Percentiles rank a stretch among this genome's conserved stretches.
These are phyloP conservation scores for Acleris literana DNA, from an alignment of 2,888 invertebrate genomes.

Conservation along the genomic window DNA sequence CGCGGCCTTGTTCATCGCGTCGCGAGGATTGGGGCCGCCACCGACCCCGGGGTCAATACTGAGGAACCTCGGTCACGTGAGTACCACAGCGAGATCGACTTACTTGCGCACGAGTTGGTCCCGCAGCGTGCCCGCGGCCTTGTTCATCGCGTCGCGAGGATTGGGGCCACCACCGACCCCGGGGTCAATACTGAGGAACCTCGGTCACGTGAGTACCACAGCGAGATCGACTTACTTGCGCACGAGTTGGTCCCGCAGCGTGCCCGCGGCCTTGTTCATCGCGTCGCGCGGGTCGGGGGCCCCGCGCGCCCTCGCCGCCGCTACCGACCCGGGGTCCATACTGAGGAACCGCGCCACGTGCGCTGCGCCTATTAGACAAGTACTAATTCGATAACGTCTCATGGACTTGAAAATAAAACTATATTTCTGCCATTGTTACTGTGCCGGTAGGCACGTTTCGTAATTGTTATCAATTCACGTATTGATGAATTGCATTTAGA, in stretches of 20 bases:
- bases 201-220: slow-evolving; percentile 88
- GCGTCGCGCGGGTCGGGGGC: slow-evolving; percentile 68
- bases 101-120: slow-evolving; percentile 70
- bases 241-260: slow-evolving; percentile 67
- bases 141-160: slow-evolving; percentile 68
- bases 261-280: slow-evolving; percentile 68
- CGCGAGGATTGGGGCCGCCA: too few species aligned
- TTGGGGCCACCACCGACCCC: slow-evolving; percentile 85
- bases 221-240: slow-evolving; percentile 54
- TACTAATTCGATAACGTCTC: background rate
- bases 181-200: slow-evolving; percentile 97
- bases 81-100: slow-evolving; percentile 16
- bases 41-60: slow-evolving; percentile 95
- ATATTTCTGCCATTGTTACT: too few species aligned
- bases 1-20: slow-evolving; percentile 70
- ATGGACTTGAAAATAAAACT: too few species aligned
- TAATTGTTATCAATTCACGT: too few species aligned
- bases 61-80: slow-evolving; percentile 95
- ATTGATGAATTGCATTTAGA: too few species aligned
- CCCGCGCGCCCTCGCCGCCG: slow-evolving; percentile 72
- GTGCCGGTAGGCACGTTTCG: too few species aligned
- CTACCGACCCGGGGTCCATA: slow-evolving; percentile 93
- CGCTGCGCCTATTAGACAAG: slow-evolving; percentile 87
- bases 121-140: too few species aligned
- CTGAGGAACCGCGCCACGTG: slow-evolving; percentile 97